Evolutionary conservation across 1,140 invertebrate species (phyloP).

Genomic region (Drosophila ironensis): DNA sequence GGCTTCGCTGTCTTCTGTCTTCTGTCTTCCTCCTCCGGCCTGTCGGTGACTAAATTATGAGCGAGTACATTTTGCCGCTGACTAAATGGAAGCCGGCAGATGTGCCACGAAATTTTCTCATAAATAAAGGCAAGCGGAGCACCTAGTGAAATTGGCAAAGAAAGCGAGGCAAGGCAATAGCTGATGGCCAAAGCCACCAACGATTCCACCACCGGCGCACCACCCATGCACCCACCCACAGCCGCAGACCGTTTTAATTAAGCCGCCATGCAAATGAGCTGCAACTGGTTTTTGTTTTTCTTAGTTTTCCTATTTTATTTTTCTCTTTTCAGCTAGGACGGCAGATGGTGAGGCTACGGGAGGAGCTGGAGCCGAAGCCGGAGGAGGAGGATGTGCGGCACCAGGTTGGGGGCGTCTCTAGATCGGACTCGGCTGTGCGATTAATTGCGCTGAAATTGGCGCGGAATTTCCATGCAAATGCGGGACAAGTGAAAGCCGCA

Average conservation of each 20-base stretch:
- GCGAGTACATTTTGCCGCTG: slow-evolving; percentile 41
- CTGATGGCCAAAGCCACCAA: slow-evolving; percentile 38
- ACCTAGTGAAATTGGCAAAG: slow-evolving; percentile 60
- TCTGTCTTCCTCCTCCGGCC: slow-evolving; percentile 2
- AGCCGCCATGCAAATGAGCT: slow-evolving; percentile 72
- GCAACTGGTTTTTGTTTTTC: slow-evolving; percentile 42
- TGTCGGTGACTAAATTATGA: slow-evolving; percentile 51
- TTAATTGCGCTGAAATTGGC: slow-evolving; percentile 75
- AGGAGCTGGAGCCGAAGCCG: too few relatives aligned
- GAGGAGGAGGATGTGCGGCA: slow-evolving; percentile 1
- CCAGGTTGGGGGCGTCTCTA: slow-evolving; percentile 44
- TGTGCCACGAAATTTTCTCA: slow-evolving; percentile 68
- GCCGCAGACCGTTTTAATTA: slow-evolving; percentile 78
- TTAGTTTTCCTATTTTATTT: too few relatives aligned
- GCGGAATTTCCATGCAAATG: slow-evolving; percentile 71
- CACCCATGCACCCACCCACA: slow-evolving; percentile 58
- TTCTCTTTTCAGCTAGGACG: slow-evolving; percentile 32
- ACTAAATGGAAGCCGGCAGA: slow-evolving; percentile 57
- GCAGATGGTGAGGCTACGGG: not conserved
- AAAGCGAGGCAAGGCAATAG: slow-evolving; percentile 53
- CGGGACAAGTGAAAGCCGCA: slow-evolving; percentile 67
- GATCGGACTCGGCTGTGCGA: slow-evolving; percentile 67
- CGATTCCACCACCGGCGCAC: slow-evolving; percentile 11
- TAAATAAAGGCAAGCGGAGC: slow-evolving; percentile 39
- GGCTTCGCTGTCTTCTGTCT: slow-evolving; percentile 12